These are phyloP conservation scores for Acleris cristana DNA, from an alignment of 2,888 invertebrate species.

Conservation along the genomic window DNA sequence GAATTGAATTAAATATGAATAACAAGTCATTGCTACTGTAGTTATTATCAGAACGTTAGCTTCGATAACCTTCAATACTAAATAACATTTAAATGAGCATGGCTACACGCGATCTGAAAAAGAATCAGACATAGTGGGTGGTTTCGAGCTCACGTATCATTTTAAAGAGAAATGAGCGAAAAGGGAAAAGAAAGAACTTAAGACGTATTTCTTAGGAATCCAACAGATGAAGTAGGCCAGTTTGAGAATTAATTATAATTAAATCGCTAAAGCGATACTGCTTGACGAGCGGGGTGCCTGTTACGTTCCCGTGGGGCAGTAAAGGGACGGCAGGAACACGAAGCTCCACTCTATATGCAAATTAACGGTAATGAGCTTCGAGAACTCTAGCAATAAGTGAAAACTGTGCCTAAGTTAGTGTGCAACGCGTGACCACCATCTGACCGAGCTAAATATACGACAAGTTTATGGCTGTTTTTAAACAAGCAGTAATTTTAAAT, in stretches of 20 bases:
- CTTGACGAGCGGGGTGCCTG: slow-evolving; percentile 19
- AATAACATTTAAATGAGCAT: slow-evolving; percentile 14
- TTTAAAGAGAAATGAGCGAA: background rate
- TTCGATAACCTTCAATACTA: slow-evolving; percentile 31
- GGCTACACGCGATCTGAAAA: slow-evolving; percentile 15
- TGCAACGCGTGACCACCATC: background rate
- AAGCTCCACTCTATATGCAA: slow-evolving; percentile 53
- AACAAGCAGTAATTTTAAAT: background rate
- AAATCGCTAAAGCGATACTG: slow-evolving; percentile 13
- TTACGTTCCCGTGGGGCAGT: slow-evolving; percentile 41
- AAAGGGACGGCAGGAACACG: slow-evolving; percentile 42
- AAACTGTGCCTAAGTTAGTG: slow-evolving; percentile 20
- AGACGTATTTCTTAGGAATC: background rate
- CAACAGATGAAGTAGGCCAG: background rate
- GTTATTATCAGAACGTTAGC: slow-evolving; percentile 17
- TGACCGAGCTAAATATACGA: slow-evolving; percentile 5
- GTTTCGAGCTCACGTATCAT: slow-evolving; percentile 1
- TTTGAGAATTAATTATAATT: slow-evolving; percentile 23
- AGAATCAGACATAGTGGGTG: background rate
- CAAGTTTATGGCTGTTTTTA: background rate
- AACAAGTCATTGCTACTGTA: slow-evolving; percentile 30
- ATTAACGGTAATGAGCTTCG: slow-evolving; percentile 49
- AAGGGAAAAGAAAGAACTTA: background rate
- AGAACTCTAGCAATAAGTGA: slow-evolving; percentile 38
- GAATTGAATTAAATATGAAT: slow-evolving; percentile 32